These are phyloP conservation scores for Cavia aperea DNA, from an alignment of 2,113 vertebrate genomes.

Conservation along the genomic window DNA sequence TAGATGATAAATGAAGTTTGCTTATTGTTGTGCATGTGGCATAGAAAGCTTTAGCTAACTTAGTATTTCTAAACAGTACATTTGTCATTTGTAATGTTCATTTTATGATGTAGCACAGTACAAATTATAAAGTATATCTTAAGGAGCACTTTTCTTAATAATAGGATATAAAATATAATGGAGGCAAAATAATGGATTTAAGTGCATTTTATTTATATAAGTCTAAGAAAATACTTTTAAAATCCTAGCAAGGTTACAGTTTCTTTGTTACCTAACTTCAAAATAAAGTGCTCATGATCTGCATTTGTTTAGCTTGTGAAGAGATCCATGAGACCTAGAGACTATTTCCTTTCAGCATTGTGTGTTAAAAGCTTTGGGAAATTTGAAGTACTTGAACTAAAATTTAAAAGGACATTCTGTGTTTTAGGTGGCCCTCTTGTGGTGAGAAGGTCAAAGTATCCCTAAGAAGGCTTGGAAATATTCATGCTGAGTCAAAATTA, in stretches of 20 bases:
- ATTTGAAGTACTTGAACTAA: not conserved
- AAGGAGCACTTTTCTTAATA: not conserved
- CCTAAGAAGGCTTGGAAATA: not conserved
- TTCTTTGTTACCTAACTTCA: constrained; percentile 2
- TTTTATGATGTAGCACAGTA: not conserved
- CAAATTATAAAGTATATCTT: not conserved
- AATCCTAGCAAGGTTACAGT: not conserved
- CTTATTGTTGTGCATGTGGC: not conserved
- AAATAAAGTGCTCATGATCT: not conserved
- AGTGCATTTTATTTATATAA: not conserved
- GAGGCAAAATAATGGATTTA: not conserved
- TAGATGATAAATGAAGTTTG: not conserved
- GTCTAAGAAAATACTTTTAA: constrained; percentile 2
- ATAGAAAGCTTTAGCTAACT: not conserved
- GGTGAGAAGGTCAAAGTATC: constrained; percentile 48
- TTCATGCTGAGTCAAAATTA: not conserved
- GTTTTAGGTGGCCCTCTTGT: constrained; percentile 63
- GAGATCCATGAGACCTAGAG: not conserved
- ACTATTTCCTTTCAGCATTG: not conserved
- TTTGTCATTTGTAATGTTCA: not conserved
- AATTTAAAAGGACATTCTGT: not conserved
- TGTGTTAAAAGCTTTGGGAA: not conserved
- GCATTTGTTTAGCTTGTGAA: not conserved
- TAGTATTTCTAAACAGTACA: not conserved
- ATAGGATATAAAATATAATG: not conserved